Evolutionary conservation across 2,113 vertebrate genomes (phyloP).

Genomic region (Columbina picui): DNA sequence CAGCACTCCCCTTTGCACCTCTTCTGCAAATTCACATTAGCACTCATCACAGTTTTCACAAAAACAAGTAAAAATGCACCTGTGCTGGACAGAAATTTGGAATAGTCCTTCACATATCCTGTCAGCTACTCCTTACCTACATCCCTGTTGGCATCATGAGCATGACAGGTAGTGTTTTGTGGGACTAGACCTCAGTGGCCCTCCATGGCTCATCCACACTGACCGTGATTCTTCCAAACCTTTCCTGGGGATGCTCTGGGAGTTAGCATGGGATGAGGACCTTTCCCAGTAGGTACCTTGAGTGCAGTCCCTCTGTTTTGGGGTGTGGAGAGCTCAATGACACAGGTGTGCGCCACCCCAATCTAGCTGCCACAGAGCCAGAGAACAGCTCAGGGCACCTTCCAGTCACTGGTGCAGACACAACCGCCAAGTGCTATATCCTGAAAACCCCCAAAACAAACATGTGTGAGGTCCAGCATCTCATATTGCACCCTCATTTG

Average conservation of each 20-base stretch:
- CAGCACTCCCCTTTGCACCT: background rate
- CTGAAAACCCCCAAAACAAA: background rate
- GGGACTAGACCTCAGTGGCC: background rate
- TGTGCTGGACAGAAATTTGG: background rate
- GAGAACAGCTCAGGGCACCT: background rate
- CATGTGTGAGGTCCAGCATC: background rate
- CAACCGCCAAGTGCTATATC: background rate
- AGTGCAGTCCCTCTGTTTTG: background rate
- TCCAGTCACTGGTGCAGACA: background rate
- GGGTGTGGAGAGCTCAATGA: background rate
- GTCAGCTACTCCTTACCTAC: background rate
- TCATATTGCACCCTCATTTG: background rate
- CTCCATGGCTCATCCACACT: background rate
- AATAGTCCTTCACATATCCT: background rate
- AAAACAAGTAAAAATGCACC: background rate
- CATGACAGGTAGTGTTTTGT: accelerated
- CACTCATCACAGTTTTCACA: background rate
- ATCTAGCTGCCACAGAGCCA: background rate
- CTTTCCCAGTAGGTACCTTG: background rate
- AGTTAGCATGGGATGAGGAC: background rate
- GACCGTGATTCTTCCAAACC: background rate
- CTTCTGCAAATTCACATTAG: background rate
- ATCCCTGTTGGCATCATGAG: background rate
- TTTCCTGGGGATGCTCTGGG: background rate
- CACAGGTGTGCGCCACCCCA: background rate